A percentile compares a stretch with the other conserved stretches of the same genome.
Evolutionary conservation across 2,888 invertebrate genomes (phyloP).

Genomic region (Synergus itoensis): DNA sequence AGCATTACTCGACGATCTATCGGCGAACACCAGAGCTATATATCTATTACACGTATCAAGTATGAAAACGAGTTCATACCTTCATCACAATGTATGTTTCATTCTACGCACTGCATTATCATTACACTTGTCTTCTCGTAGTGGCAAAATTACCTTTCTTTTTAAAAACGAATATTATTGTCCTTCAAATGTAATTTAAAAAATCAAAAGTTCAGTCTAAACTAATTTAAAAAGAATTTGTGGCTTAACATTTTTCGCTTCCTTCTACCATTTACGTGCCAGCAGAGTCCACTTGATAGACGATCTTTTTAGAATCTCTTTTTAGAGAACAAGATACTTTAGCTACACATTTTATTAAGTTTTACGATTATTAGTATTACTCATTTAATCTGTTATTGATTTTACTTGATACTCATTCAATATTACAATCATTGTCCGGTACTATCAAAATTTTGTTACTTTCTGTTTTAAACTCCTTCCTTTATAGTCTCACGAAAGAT

Average conservation of each 20-base stretch:
- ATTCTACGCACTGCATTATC: slow-evolving; percentile 7
- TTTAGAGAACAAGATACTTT: slow-evolving; percentile 19
- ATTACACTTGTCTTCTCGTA: slow-evolving; percentile 16
- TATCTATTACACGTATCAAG: slow-evolving; percentile 34
- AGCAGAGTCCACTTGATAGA: slow-evolving; percentile 10
- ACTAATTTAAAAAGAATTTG: background rate
- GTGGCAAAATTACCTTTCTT: slow-evolving; percentile 17
- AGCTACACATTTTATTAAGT: slow-evolving; percentile 31
- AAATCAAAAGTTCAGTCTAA: slow-evolving; percentile 31
- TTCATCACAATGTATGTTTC: slow-evolving; percentile 35
- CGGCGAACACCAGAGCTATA: slow-evolving; percentile 29
- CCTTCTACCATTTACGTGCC: background rate
- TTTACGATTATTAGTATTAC: slow-evolving; percentile 36
- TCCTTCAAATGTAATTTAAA: slow-evolving; percentile 16
- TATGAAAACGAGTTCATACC: slow-evolving; percentile 33
- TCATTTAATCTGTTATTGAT: slow-evolving; percentile 20
- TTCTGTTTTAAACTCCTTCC: background rate
- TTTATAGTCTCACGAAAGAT: background rate
- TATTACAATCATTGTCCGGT: slow-evolving; percentile 16
- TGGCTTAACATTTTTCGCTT: background rate
- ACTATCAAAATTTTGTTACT: background rate
- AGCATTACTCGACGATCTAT: slow-evolving; percentile 37
- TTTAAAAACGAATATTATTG: slow-evolving; percentile 27
- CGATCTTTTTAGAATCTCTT: background rate
- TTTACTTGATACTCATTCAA: background rate